Conservation (phyloP, 1,140 invertebrate species). For the Steinernema feltiae region DNA sequence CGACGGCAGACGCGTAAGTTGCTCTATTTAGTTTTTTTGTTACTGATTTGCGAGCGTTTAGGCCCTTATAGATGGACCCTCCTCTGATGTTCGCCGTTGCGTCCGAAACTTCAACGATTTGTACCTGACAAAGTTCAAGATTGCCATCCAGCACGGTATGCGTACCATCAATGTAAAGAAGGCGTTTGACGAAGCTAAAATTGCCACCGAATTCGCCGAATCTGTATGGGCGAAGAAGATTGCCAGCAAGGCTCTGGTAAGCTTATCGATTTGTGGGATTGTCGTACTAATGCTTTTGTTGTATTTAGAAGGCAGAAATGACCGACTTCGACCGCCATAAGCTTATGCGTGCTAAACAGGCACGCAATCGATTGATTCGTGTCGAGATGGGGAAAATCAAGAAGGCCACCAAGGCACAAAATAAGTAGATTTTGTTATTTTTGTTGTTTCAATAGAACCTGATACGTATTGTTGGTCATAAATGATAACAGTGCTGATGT, state of each 20-base stretch:
- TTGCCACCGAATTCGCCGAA: constrained; percentile 60
- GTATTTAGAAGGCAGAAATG: constrained; percentile 70
- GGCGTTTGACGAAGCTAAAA: constrained; percentile 71
- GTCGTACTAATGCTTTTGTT: constrained; percentile 26
- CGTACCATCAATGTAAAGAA: constrained; percentile 77
- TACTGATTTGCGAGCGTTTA: constrained; percentile 60
- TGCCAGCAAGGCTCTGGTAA: constrained; percentile 64
- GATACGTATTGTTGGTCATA: too few relatives aligned
- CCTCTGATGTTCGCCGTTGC: constrained; percentile 73
- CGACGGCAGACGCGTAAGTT: constrained; percentile 85
- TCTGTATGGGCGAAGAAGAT: constrained; percentile 65
- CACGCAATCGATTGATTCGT: constrained; percentile 77
- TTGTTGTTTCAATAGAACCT: background rate
- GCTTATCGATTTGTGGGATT: background rate
- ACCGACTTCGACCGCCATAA: constrained; percentile 94
- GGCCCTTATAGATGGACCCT: constrained; percentile 88
- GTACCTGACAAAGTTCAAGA: constrained; percentile 81
- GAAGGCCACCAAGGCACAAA: constrained; percentile 62
- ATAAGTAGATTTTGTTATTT: constrained; percentile 25
- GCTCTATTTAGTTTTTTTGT: constrained; percentile 22
- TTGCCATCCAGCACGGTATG: constrained; percentile 79
- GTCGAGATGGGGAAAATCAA: constrained; percentile 72
- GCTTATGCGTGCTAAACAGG: constrained; percentile 77
- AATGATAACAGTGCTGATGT: too few relatives aligned
- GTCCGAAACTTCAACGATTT: constrained; percentile 81